Base-by-base conservation (phyloP, 2,888 invertebrate genomes). In the Lapara coniferarum region DNA sequence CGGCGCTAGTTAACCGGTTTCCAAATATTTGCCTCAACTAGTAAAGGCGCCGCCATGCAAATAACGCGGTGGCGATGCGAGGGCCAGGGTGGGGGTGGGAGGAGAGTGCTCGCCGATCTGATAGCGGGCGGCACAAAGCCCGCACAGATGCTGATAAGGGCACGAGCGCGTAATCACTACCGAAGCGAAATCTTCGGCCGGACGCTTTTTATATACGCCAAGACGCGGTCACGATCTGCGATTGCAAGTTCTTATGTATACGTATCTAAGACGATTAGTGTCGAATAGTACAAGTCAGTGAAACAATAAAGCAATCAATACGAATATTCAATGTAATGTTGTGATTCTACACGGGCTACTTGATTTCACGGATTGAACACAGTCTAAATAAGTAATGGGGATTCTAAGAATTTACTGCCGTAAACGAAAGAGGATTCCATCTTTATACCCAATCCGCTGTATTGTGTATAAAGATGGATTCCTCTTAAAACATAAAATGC, bases 1-100 rank as follows among this genome's bases (percentile, higher is more conserved):
- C 88, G 88, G 89, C 86, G 88, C 87, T 89, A 89, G 89, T 89
- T 91, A 89, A 90, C 90, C 81, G 85, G 88, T 89, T 86, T 82
- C 87, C 89, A 93, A 93, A 93, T 91, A 92, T 93, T 93, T 90
- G 87, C 84, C 83, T 73, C 73, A 79, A 75, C 81, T 87, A 89
- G 87, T 88, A 93, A 93, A 92, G 89, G 85, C 83, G 85, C 91
- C 93, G 92, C 85, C 82, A 74, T 77, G 84, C 84, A 86, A 89
- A 87, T 88, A 87, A 86, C 87, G 87, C 86, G 86, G 82, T 80
- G 77, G 81, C 77, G 77, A 76, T 76, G 75, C 73, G 76, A 19
- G 75, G 74, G 73, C 72, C 76, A 59, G 59, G 68, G 49, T 49
- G 63, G 63, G 46, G 49, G 49, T 19, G 63, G 80, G 63, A 63